Percentiles rank a stretch among this genome's conserved stretches.
Conservation (phyloP, 2,113 vertebrate genomes). For the Rynchops niger region DNA sequence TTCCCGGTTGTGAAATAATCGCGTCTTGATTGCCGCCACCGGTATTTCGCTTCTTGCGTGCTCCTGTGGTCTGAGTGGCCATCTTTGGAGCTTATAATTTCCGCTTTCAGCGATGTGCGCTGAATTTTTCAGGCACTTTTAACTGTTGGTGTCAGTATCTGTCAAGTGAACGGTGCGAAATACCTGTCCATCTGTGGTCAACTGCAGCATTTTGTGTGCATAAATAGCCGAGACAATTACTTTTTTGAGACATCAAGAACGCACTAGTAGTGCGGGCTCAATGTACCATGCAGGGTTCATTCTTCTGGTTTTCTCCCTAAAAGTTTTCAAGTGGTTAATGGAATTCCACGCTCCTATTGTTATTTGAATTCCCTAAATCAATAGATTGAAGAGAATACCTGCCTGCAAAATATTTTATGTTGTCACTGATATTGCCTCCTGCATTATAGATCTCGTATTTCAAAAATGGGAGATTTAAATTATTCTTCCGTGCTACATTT, state of each 20-base stretch:
- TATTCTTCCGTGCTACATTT: neutral
- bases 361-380: neutral
- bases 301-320: neutral
- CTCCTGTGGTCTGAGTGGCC: neutral
- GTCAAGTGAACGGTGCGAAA: neutral
- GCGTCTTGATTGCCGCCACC: neutral
- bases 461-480: neutral
- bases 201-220: neutral
- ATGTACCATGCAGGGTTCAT: neutral
- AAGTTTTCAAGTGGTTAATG: neutral
- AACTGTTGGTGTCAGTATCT: neutral
- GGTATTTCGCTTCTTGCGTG: neutral
- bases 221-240: neutral
- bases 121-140: neutral
- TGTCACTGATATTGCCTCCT: neutral
- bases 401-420: neutral
- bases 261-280: neutral
- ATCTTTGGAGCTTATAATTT: neutral
- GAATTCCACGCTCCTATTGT: neutral
- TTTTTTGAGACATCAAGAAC: neutral
- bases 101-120: neutral
- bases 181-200: neutral
- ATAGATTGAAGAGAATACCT: neutral
- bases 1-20: neutral
- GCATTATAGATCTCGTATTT: neutral